Percentiles rank a stretch among this genome's conserved stretches.
phyloP scores from a whole-genome alignment of 2,797 vertebrate genomes.

The Ambastaia sidthimunki region DNA sequence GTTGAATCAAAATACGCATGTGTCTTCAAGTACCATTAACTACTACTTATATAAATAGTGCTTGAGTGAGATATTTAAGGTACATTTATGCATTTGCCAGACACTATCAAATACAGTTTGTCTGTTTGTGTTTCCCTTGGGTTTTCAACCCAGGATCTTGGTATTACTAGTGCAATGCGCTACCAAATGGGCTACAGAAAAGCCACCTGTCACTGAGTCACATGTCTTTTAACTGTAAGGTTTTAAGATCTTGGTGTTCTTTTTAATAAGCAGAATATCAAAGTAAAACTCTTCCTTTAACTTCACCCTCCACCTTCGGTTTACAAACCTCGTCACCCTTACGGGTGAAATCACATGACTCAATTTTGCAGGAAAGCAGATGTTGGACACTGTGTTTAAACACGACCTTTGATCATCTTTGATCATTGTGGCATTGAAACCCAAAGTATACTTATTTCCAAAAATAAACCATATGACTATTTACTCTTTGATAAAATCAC shows the following conservation, averaged over 20 bases:
- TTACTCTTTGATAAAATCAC: constrained; percentile 44
- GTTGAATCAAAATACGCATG: constrained; percentile 2
- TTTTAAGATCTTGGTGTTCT: background rate
- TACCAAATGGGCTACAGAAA: background rate
- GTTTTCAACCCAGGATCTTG: background rate
- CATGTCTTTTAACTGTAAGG: background rate
- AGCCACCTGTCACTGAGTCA: background rate
- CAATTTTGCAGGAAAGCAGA: constrained; percentile 24
- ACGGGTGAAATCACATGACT: constrained; percentile 16
- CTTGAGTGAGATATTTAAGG: too few species aligned
- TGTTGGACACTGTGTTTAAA: constrained; percentile 38
- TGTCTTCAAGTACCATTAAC: background rate
- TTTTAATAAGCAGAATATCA: background rate
- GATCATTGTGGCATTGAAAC: constrained; percentile 41
- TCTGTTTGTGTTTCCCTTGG: too few species aligned
- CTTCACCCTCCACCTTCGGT: constrained; percentile 4
- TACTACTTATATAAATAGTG: background rate
- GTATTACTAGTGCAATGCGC: background rate
- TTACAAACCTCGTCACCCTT: constrained; percentile 14
- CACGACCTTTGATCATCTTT: constrained; percentile 42
- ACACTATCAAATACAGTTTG: too few species aligned
- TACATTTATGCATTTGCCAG: too few species aligned
- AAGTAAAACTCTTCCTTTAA: constrained; percentile 2
- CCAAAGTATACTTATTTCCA: constrained; percentile 33
- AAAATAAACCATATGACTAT: constrained; percentile 60